Percentiles rank a stretch among this genome's conserved stretches.
These are phyloP conservation scores for Ophioderma brevispina DNA, from an alignment of 35 echinoderm and acorn worm genomes.

Conservation along the genomic window DNA sequence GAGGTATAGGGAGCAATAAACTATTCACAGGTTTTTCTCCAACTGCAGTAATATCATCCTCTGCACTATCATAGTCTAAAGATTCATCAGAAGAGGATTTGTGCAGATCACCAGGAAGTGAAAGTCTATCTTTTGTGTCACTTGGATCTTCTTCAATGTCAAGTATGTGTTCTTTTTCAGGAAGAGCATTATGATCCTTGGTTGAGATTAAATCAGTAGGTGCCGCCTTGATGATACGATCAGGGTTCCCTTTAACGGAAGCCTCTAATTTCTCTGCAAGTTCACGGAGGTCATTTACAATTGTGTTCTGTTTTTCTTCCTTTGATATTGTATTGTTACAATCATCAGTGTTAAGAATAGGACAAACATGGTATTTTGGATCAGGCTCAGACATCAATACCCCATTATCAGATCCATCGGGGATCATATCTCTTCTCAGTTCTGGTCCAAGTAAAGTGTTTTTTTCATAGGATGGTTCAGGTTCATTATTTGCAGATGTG, in stretches of 20 bases:
- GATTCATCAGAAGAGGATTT: conserved; percentile 15
- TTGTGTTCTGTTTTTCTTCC: neutral
- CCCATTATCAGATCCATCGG: conserved; percentile 24
- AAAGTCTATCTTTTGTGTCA: neutral
- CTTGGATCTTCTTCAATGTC: neutral
- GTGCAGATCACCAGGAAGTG: neutral
- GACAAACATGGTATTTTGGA: neutral
- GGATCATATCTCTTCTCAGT: conserved; percentile 24
- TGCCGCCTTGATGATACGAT: neutral
- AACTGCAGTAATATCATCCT: conserved; percentile 53
- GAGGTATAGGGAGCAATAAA: neutral
- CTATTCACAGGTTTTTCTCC: neutral
- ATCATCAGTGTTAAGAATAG: neutral
- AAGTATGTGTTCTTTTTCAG: neutral
- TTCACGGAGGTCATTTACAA: neutral
- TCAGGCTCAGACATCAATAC: neutral
- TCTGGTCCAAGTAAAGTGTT: neutral
- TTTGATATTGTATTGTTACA: too few species aligned
- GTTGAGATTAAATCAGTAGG: neutral
- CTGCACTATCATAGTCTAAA: conserved; percentile 42
- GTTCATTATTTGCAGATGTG: neutral
- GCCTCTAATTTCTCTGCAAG: neutral
- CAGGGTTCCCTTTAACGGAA: neutral
- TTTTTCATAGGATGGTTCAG: neutral
- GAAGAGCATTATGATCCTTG: neutral